Evolutionary conservation across 2,797 vertebrate genomes (phyloP).

Genomic region (Pipistrellus kuhlii): DNA sequence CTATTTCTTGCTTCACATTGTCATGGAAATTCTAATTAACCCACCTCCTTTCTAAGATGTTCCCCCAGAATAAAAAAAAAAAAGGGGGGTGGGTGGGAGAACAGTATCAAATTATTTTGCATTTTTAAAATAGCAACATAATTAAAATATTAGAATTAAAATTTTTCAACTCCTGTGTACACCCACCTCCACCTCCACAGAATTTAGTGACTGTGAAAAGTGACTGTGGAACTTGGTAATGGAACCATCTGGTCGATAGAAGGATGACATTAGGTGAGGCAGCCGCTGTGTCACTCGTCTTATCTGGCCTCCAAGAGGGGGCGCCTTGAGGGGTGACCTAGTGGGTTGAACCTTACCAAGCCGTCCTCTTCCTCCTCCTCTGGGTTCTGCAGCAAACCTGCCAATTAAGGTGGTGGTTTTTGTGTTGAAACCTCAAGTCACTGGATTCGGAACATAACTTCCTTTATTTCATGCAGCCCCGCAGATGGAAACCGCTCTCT

Average conservation of each 20-base stretch:
- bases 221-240: background rate
- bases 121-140: background rate
- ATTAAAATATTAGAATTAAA: background rate
- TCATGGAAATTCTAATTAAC: constrained; percentile 32
- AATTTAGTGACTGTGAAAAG: background rate
- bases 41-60: constrained; percentile 22
- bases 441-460: background rate
- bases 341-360: background rate
- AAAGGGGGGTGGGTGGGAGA: background rate
- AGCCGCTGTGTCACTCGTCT: background rate
- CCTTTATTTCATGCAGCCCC: background rate
- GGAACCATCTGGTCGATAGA: background rate
- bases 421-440: fast-evolving
- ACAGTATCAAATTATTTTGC: background rate
- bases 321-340: background rate
- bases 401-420: background rate
- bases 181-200: fast-evolving
- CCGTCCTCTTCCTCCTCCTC: background rate
- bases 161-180: too few relatives aligned
- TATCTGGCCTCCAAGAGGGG: background rate
- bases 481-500: constrained; percentile 6
- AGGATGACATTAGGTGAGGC: background rate
- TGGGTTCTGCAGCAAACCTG: background rate
- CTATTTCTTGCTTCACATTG: constrained; percentile 32
- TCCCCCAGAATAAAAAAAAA: constrained; percentile 28